Evolutionary conservation across 2,797 vertebrate species (phyloP), one percentile per base, ranked within the genome.

Genomic region (Acipenser ruthenus): DNA sequence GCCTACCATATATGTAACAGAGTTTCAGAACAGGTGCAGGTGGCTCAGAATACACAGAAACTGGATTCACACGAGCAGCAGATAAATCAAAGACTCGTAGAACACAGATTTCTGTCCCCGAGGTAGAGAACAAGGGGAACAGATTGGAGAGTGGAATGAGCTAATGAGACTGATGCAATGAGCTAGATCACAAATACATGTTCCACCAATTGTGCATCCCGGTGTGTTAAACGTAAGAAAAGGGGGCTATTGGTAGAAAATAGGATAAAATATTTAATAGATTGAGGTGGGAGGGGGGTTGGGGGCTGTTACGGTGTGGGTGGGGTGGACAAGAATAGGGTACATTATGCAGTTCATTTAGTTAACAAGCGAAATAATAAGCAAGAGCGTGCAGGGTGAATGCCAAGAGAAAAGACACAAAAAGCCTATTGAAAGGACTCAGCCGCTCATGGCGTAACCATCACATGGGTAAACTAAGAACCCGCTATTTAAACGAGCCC

Each of bases 261-360:
- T 85, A 82, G 82, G 82, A 88, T 88, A 80, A 87, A 90, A 87
- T 87, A 84, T 90, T 89, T 88, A 91, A 89, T 86, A 78, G 83
- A 83, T 58, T 78, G 80, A 79, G 85, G 89, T 76, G 84, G 89
- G 87, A 90, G 88, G 90, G 88, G 86, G 81, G 81, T 82, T 78
- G 82, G 86, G 87, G 89, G 89, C 89, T 83, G 91, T 91, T 84
- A 89, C 91, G 90, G 94, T 90, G 93, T 96, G 95, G 96, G 95
- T 97, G 96, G 95, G 95, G 95, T 90, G 88, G 94, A 93, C 93
- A 93, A 95, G 93, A 97, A 96, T 94, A 90, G 93, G 94, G 92
- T 95, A 93, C 94, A 97, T 99, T 99, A 95, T 98, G 95, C 95
- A 95, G 93, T 95, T 96, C 93, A 97, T 98, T 95, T 94, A 96